Base-by-base conservation (phyloP, 2,888 invertebrate genomes). In the Pyrrhosoma nymphula region DNA sequence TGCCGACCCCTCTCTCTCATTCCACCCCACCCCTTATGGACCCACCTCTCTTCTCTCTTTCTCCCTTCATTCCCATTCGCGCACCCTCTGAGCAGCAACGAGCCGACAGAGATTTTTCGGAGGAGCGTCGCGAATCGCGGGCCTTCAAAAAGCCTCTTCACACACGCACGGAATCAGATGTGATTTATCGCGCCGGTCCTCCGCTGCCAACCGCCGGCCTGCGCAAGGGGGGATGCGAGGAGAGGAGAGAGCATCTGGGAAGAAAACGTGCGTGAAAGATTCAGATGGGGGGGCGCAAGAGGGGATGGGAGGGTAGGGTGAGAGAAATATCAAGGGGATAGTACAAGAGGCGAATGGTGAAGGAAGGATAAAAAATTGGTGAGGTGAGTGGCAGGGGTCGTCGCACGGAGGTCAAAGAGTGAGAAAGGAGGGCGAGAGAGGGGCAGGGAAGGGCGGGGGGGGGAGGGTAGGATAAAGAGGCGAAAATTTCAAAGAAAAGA, bases 81-180 rank as follows among this genome's bases (percentile, higher is more conserved):
- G 55, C 89, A 56, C 55, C 89, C 47, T 56, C 89, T 89, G 18
- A 60, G 60, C 60, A 60, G 12, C 23, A 93, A 75, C 93, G 47
- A 93, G 69, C 93, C 75, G 63, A 35, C 23, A 63, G 93, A 18
- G 39, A 47, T 35, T 82, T 82, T 93, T 93, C 75, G 93, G 93
- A 93, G 69, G 69, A 69, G 93, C 93, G 93, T 93, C 93, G 93
- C 93, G 93, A 93, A 93, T 93, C 93, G 93, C 93, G 75, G 69
- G 60, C 18, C 63, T 69, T 55, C 93, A 93, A 93, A 82, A 75
- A 69, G 93, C 69, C 93, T 69, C 93, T 93, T 69, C 93, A 82
- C 82, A 60, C 60, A 60, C 60, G 60, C 60, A 82, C 69, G 93
- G 93, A 93, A 93, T 93, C 69, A 69, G 93, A 93, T 55, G 93